Evolutionary conservation across 2,113 vertebrate species (phyloP).

Genomic region (Mobula hypostoma): DNA sequence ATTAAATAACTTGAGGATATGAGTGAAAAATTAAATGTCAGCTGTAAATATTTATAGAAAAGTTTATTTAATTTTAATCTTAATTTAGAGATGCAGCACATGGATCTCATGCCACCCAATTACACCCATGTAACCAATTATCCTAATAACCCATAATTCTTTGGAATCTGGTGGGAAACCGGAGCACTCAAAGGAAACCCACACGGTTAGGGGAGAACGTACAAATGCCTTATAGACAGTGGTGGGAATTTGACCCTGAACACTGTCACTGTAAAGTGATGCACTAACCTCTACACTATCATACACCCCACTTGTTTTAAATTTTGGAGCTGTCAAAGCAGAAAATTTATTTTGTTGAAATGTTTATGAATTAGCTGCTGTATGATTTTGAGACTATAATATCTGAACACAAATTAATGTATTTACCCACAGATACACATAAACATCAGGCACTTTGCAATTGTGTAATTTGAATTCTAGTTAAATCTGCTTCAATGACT

Average conservation of each 20-base stretch:
- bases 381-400: background rate
- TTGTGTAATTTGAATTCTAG: background rate
- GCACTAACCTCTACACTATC: too few relatives aligned
- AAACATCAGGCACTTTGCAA: background rate
- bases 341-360: background rate
- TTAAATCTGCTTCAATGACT: background rate
- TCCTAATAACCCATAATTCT: too few relatives aligned
- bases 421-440: background rate
- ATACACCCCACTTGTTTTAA: too few relatives aligned
- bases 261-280: too few relatives aligned
- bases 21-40: background rate
- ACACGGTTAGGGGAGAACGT: too few relatives aligned
- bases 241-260: too few relatives aligned
- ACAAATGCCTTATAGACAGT: too few relatives aligned
- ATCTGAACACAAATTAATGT: background rate
- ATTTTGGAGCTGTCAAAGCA: background rate
- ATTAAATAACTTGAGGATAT: background rate
- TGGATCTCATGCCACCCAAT: too few relatives aligned
- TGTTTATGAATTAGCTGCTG: background rate
- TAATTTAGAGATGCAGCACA: too few relatives aligned
- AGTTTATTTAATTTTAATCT: background rate
- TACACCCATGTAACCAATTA: too few relatives aligned
- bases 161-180: too few relatives aligned
- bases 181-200: too few relatives aligned
- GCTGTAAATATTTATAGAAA: slow-evolving; percentile 1